A percentile compares a stretch with the other conserved stretches of the same genome.
Evolutionary conservation across 2,888 invertebrate species (phyloP).

Genomic region (Drosophila mercatorum): DNA sequence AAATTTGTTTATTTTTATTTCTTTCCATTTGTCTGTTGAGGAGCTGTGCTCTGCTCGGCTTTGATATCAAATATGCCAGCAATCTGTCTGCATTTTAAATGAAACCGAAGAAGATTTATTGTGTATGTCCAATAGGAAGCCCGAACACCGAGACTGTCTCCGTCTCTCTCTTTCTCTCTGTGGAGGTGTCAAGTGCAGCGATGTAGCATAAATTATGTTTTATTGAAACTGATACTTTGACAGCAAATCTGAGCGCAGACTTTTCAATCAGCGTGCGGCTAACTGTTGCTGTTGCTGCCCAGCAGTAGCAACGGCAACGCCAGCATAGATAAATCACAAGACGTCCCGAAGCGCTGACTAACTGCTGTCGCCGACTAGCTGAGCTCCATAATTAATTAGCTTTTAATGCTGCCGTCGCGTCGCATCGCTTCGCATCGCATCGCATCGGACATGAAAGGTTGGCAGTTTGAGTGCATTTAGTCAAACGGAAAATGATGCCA

Average conservation of each 20-base stretch:
- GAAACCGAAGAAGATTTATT: conserved; percentile 79
- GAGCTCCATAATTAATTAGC: conserved; percentile 76
- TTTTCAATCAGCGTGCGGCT: conserved; percentile 62
- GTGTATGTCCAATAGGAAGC: conserved; percentile 44
- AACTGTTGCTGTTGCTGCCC: conserved; percentile 64
- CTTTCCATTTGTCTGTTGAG: conserved; percentile 16
- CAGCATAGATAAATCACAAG: conserved; percentile 67
- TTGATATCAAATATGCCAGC: conserved; percentile 73
- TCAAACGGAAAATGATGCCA: conserved; percentile 78
- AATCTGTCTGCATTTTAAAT: conserved; percentile 77
- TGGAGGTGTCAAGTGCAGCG: conserved; percentile 72
- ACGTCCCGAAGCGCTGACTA: conserved; percentile 52
- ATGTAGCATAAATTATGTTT: conserved; percentile 72
- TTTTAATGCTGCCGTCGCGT: conserved; percentile 68
- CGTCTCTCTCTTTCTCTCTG: neutral
- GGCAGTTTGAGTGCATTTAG: conserved; percentile 78
- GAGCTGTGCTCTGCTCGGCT: conserved; percentile 31
- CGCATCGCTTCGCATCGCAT: neutral
- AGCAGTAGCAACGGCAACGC: conserved; percentile 2
- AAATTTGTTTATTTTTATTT: conserved; percentile 9
- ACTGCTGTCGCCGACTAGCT: conserved; percentile 48
- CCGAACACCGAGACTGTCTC: neutral
- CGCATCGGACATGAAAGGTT: conserved; percentile 30
- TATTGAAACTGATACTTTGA: conserved; percentile 74
- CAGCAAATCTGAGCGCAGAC: conserved; percentile 58